phyloP scores from a whole-genome alignment of 2,888 invertebrate species.

The Lasiommata megera region DNA sequence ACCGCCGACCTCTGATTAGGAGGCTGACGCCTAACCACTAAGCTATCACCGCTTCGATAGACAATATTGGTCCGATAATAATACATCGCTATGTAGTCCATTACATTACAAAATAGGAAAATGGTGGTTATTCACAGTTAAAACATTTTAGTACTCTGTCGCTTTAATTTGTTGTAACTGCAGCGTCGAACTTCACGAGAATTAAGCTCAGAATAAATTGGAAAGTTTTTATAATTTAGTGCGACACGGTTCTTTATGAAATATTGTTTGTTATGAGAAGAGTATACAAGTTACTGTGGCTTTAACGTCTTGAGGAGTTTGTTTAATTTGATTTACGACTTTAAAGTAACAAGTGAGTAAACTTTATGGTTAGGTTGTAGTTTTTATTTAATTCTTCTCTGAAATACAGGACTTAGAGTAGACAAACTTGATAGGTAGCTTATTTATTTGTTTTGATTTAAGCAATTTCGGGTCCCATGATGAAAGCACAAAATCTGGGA shows the following conservation, averaged over 20 bases:
- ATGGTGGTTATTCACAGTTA: background rate
- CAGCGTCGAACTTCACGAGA: constrained; percentile 2
- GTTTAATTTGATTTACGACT: constrained; percentile 1
- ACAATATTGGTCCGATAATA: background rate
- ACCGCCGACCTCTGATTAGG: too few species aligned
- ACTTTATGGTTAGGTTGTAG: too few species aligned
- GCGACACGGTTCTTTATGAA: background rate
- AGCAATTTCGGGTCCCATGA: too few species aligned
- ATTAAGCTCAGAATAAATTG: constrained; percentile 9
- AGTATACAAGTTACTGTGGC: constrained; percentile 4
- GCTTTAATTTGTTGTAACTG: constrained; percentile 8
- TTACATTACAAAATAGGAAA: background rate
- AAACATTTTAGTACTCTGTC: constrained; percentile 4
- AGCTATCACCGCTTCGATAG: background rate
- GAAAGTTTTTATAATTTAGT: constrained; percentile 10
- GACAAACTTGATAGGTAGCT: too few species aligned
- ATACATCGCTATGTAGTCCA: background rate
- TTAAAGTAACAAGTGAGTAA: background rate
- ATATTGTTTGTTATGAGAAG: constrained; percentile 7
- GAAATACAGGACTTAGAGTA: too few species aligned
- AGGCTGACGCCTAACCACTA: too few species aligned
- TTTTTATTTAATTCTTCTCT: too few species aligned
- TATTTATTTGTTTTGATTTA: too few species aligned
- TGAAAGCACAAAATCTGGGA: too few species aligned
- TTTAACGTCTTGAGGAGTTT: constrained; percentile 1